Evolutionary conservation across 2,797 vertebrate species (phyloP), one percentile per base, ranked within the genome.

Genomic region (Microctenopoma lineatum): DNA sequence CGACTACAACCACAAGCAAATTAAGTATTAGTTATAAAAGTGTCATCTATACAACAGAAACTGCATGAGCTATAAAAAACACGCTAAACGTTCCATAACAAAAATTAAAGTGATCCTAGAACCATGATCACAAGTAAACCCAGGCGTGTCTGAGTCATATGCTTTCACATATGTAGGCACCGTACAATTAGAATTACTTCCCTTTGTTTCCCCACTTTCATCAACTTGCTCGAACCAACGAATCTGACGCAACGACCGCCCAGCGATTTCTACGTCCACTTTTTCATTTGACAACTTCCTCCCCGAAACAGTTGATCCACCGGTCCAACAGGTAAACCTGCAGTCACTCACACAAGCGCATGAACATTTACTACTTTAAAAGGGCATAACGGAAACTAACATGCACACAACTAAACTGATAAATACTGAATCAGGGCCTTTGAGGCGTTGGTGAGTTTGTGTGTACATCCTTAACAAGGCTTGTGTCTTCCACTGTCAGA

Each of bases 341-440:
- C 42, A 75, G 27, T 60, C 53, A 78, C 5, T 54, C 63, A 41
- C 39, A 83, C 14, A 54, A 29, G 63, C 13, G 65, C 26, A 55
- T 2, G 45, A 71, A 61, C 39, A 14, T 32, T 15, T 60, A 57
- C 47, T 62, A 50, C 45, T 71, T 75, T 73, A 70, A 80, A 77
- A 51, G 65, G 59, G 80, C 69, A 78, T 81, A 89, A 89, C 66
- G 54, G 86, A 91, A 91, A 83, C 65, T 66, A 80, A 84, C 87
- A 86, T 85, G 86, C 86, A 89, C 81, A 83, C 65, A 86, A 81
- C 82, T 72, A 78, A 81, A 84, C 13, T 29, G 85, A 91, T 93
- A 89, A 93, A 93, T 91, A 93, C 75, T 7, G 73, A 87, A 58
- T 67, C 61, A 65, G 61, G 51, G 84, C 79, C 84, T 73, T 38